Evolutionary conservation across 2,888 invertebrate species (phyloP).

Genomic region (Andrena marginata): DNA sequence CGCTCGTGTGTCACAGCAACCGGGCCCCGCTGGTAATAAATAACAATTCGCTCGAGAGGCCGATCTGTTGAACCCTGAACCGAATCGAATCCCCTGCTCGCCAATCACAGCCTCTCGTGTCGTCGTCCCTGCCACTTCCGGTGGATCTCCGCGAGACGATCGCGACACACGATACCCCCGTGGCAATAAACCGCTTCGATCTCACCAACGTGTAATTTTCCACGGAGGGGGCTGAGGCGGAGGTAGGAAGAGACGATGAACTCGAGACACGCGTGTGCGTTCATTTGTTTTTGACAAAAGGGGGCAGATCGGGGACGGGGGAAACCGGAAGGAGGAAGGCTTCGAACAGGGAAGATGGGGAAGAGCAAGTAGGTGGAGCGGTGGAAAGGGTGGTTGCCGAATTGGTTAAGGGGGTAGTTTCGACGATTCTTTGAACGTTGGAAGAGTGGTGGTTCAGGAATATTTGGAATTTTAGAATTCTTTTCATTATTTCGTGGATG

Average conservation of each 20-base stretch:
- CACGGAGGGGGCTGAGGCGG: neutral
- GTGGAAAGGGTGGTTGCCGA: no score
- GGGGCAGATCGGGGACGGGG: no score
- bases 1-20: conserved; percentile 13
- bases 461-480: no score
- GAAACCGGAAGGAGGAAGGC: no score
- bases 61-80: conserved; percentile 48
- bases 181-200: conserved; percentile 51
- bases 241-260: neutral
- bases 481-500: no score
- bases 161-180: conserved; percentile 51
- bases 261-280: neutral
- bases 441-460: no score
- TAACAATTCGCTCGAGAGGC: conserved; percentile 33
- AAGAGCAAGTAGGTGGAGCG: no score
- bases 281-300: no score
- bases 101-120: conserved; percentile 43
- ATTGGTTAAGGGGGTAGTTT: no score
- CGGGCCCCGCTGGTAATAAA: conserved; percentile 29
- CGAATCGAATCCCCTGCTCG: conserved; percentile 42
- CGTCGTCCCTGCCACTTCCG: conserved; percentile 48
- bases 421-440: no score
- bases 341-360: no score
- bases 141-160: conserved; percentile 38
- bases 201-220: conserved; percentile 12